Percentiles rank a stretch among this genome's conserved stretches.
phyloP scores from a whole-genome alignment of 2,888 invertebrate genomes.

The Drosophila peninsularis region DNA sequence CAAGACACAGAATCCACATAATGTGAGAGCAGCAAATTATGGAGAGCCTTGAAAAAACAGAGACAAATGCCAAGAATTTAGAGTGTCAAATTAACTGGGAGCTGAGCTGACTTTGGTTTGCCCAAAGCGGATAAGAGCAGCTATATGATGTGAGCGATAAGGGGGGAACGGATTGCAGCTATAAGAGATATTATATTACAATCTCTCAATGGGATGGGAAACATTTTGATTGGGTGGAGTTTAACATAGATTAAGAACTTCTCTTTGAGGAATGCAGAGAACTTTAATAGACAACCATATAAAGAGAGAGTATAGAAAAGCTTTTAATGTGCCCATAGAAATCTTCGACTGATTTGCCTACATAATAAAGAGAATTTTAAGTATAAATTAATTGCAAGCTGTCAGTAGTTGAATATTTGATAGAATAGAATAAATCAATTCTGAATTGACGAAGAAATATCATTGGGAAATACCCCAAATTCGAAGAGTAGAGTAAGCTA shows the following conservation, averaged over 20 bases:
- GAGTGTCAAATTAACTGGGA: not conserved
- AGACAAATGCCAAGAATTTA: not conserved
- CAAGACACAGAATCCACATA: slow-evolving; percentile 29
- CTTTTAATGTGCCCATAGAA: not conserved
- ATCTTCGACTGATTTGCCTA: too few relatives aligned
- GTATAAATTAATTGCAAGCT: too few relatives aligned
- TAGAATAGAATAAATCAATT: too few relatives aligned
- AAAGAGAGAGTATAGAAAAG: not conserved
- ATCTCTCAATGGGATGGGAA: not conserved
- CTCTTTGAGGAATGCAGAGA: not conserved
- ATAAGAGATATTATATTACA: not conserved
- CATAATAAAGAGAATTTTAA: too few relatives aligned
- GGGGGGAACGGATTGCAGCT: not conserved
- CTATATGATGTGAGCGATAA: not conserved
- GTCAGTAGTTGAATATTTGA: too few relatives aligned
- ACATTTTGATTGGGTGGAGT: not conserved
- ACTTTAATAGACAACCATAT: not conserved
- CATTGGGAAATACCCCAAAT: too few relatives aligned
- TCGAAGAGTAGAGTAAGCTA: too few relatives aligned
- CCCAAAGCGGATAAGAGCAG: not conserved
- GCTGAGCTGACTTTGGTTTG: not conserved
- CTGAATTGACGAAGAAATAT: too few relatives aligned
- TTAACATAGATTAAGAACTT: not conserved
- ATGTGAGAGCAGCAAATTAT: slow-evolving; percentile 35
- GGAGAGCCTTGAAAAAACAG: not conserved